Conservation (phyloP, 1,140 invertebrate species). For the Hyposmocoma kahamanoa region DNA sequence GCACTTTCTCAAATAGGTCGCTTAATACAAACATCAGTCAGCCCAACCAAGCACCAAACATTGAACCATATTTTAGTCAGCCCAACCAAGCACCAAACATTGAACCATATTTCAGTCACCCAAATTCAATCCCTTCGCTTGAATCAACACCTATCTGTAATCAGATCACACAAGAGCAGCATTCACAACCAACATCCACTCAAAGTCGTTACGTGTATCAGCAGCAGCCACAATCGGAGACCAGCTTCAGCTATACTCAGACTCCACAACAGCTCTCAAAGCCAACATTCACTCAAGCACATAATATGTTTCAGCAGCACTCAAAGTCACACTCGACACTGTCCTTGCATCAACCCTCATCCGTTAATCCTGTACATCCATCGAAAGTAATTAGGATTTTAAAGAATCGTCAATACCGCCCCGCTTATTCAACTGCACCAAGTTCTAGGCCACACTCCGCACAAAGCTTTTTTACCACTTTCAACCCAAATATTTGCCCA, state of each 20-base stretch:
- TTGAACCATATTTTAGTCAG: not conserved
- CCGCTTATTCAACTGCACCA: not conserved
- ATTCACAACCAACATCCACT: not conserved
- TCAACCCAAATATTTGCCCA: conserved; percentile 4
- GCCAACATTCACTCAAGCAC: not conserved
- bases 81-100: conserved; percentile 1
- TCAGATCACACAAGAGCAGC: not conserved
- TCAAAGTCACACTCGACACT: not conserved
- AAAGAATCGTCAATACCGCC: not conserved
- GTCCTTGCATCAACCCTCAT: not conserved
- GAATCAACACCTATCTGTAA: not conserved
- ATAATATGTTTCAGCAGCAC: not conserved
- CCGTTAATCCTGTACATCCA: conserved; percentile 3
- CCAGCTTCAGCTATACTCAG: not conserved
- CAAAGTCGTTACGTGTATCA: not conserved
- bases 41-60: not conserved
- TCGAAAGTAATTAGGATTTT: not conserved
- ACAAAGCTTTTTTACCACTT: not conserved
- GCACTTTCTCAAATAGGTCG: conserved; percentile 1
- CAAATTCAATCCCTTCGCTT: not conserved
- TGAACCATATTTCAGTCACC: not conserved
- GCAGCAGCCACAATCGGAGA: not conserved
- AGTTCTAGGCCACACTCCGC: not conserved
- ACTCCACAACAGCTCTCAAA: not conserved
- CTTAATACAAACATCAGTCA: not conserved